Conservation (phyloP, 2,888 invertebrate genomes). For the Apoda limacodes region DNA sequence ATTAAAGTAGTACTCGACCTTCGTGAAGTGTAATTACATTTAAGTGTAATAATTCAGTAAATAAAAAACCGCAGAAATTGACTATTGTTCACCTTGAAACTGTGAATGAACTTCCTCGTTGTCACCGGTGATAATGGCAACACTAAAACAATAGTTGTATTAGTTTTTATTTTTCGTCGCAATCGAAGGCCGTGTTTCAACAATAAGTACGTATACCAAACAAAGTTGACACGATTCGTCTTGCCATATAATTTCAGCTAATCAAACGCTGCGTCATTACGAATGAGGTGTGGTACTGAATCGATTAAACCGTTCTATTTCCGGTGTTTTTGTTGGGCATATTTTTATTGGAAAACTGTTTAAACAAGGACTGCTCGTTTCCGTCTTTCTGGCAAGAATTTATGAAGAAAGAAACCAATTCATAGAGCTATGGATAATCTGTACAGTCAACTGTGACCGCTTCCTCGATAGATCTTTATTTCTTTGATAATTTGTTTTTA, state of each 20-base stretch:
- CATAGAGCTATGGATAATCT: constrained; percentile 58
- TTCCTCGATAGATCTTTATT: constrained; percentile 61
- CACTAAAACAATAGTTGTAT: constrained; percentile 64
- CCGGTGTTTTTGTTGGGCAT: constrained; percentile 58
- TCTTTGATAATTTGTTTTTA: constrained; percentile 64
- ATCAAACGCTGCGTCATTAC: constrained; percentile 59
- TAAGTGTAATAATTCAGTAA: not conserved
- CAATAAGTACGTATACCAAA: constrained; percentile 47
- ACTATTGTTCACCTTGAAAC: constrained; percentile 51
- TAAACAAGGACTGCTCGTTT: constrained; percentile 52
- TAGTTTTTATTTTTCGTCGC: constrained; percentile 59
- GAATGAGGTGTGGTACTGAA: constrained; percentile 57
- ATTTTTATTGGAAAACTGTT: constrained; percentile 58
- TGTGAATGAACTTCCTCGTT: constrained; percentile 58
- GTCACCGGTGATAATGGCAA: constrained; percentile 55
- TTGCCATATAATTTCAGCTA: constrained; percentile 65
- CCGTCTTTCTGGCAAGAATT: constrained; percentile 45
- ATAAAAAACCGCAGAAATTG: constrained; percentile 33
- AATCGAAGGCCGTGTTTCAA: constrained; percentile 53
- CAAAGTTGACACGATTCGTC: constrained; percentile 57
- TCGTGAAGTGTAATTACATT: not conserved
- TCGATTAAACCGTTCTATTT: constrained; percentile 64
- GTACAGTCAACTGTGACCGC: constrained; percentile 64
- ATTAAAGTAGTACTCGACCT: no score
- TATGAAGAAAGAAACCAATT: constrained; percentile 45